phyloP scores from a whole-genome alignment of 2,113 vertebrate genomes.

The Arvicanthis niloticus region DNA sequence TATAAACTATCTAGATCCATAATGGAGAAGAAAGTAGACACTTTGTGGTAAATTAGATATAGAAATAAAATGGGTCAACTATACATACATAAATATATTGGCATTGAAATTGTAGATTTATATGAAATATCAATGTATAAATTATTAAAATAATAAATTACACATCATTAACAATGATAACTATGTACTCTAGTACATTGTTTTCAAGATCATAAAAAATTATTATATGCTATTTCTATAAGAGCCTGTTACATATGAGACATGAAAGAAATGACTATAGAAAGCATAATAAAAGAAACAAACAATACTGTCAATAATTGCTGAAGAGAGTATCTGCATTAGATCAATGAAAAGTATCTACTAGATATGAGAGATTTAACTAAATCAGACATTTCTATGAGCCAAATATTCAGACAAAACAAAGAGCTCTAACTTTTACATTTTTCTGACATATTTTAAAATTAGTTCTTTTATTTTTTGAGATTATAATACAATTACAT shows the following conservation, averaged over 20 bases:
- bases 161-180: background rate
- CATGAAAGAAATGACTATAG: background rate
- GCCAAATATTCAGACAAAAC: background rate
- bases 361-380: background rate
- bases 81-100: background rate
- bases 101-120: background rate
- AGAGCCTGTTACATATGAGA: background rate
- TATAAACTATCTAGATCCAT: accelerated
- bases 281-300: background rate
- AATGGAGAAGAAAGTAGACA: background rate
- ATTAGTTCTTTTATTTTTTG: background rate
- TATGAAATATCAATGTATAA: background rate
- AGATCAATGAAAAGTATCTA: background rate
- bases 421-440: background rate
- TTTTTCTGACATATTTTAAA: background rate
- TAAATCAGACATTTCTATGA: background rate
- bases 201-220: background rate
- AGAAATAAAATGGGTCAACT: background rate
- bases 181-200: background rate
- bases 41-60: background rate
- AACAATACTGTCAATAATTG: background rate
- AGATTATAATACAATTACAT: background rate
- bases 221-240: background rate
- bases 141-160: background rate
- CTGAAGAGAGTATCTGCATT: background rate